Conservation (phyloP, 2,888 invertebrate genomes). For the Parasteatoda lunata region DNA sequence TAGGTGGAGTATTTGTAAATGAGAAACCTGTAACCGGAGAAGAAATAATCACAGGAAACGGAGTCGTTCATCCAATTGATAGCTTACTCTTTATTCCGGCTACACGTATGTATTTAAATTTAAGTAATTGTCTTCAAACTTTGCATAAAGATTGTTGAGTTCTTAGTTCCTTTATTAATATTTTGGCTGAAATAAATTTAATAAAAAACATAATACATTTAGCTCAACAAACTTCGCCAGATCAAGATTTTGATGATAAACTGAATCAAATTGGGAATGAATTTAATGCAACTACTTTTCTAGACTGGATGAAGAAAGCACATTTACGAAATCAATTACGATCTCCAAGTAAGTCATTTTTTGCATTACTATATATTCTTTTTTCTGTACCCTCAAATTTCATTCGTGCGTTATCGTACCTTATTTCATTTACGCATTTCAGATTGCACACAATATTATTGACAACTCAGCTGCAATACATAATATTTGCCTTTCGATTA, state of each 20-base stretch:
- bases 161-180: too few species aligned
- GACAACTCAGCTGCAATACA: too few species aligned
- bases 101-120: constrained; percentile 10
- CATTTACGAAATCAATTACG: constrained; percentile 25
- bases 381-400: too few species aligned
- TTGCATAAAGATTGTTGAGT: neutral
- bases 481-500: too few species aligned
- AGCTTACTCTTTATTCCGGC: constrained; percentile 37
- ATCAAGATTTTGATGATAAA: neutral
- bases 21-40: constrained; percentile 41
- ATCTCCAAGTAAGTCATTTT: constrained; percentile 16
- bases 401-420: too few species aligned
- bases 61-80: constrained; percentile 63
- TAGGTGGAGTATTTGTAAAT: constrained; percentile 55
- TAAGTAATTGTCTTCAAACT: neutral
- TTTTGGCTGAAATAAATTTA: too few species aligned
- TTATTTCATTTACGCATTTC: too few species aligned
- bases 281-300: constrained; percentile 42
- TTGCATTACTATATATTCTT: too few species aligned
- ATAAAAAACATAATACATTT: neutral
- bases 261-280: constrained; percentile 23
- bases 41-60: constrained; percentile 65
- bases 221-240: neutral
- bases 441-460: too few species aligned
- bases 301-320: constrained; percentile 55